Evolutionary conservation across 64 coral and sea anemone genomes (phyloP).

Genomic region (Trachythela sp.): DNA sequence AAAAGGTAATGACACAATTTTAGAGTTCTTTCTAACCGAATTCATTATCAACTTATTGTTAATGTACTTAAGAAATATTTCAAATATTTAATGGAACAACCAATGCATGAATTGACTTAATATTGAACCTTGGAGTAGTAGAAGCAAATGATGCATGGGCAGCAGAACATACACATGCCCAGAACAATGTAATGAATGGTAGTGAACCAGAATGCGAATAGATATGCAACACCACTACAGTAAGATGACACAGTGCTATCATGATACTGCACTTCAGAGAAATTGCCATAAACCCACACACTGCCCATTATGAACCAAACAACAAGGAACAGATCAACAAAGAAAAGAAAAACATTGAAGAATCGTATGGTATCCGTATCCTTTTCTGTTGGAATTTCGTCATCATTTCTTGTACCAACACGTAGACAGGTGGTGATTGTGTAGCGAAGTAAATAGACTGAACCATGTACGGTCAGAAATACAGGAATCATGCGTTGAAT

Average conservation of each 20-base stretch:
- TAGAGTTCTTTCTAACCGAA: no score
- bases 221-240: not conserved
- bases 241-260: not conserved
- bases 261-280: not conserved
- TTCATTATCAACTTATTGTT: no score
- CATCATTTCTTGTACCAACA: not conserved
- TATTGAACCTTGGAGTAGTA: not conserved
- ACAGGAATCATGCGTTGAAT: conserved; percentile 14
- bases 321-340: not conserved
- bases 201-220: conserved; percentile 8
- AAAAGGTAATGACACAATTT: no score
- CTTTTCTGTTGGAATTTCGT: not conserved
- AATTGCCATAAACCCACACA: conserved; percentile 6
- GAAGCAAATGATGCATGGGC: not conserved
- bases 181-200: conserved; percentile 14
- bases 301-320: not conserved
- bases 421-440: not conserved
- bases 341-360: conserved; percentile 23
- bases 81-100: no score
- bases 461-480: not conserved
- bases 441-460: not conserved
- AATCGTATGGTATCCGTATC: not conserved
- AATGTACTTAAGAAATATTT: no score
- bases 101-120: not conserved
- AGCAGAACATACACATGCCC: conserved; percentile 3